These are phyloP conservation scores for Pseudochirops cupreus DNA, from an alignment of 2,797 vertebrate species.

Conservation along the genomic window DNA sequence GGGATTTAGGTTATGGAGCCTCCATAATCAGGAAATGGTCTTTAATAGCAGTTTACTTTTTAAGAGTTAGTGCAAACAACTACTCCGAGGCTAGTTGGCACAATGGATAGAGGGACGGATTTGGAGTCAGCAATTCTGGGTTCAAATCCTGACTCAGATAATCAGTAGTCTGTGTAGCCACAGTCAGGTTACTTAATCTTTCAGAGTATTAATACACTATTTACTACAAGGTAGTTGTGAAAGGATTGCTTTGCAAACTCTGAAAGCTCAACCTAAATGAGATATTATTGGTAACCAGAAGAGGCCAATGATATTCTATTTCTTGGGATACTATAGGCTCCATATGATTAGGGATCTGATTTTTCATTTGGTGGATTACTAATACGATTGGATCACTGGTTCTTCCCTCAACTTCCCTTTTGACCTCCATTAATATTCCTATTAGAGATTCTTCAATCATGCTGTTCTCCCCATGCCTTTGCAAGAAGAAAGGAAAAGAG, in stretches of 20 bases:
- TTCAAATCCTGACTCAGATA: background rate
- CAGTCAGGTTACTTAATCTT: background rate
- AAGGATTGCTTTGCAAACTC: background rate
- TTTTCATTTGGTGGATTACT: fast-evolving
- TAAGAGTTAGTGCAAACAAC: background rate
- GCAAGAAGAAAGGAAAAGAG: background rate
- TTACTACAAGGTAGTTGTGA: background rate
- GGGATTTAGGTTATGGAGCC: background rate
- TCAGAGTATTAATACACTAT: background rate
- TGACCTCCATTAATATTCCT: background rate
- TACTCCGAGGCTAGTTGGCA: background rate
- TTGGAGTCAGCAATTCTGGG: background rate
- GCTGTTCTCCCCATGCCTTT: background rate
- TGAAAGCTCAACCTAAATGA: background rate
- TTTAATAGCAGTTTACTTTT: background rate
- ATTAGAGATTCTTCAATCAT: background rate
- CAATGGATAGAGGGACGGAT: too few relatives aligned
- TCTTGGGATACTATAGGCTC: background rate
- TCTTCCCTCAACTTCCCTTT: background rate
- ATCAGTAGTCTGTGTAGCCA: background rate
- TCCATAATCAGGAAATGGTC: background rate
- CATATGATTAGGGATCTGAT: background rate
- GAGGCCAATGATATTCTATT: background rate
- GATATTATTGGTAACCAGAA: background rate
- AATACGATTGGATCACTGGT: background rate